Evolutionary conservation across 2,797 vertebrate genomes (phyloP).

Genomic region (Emydoidea blandingii): DNA sequence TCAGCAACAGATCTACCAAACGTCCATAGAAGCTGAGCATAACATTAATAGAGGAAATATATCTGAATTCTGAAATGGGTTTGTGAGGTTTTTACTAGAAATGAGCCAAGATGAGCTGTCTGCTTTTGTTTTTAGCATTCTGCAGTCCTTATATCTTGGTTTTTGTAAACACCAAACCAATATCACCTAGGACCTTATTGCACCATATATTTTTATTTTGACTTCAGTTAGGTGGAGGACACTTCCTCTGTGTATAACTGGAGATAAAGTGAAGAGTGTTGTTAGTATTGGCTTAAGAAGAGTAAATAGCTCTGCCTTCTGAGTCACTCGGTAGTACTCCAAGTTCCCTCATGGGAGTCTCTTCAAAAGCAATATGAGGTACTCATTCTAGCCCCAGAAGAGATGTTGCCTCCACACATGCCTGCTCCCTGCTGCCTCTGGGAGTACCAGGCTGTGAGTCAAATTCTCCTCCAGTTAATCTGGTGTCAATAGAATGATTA

Average conservation of each 20-base stretch:
- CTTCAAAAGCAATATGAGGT: background rate
- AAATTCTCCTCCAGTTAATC: background rate
- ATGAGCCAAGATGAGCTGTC: background rate
- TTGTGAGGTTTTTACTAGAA: background rate
- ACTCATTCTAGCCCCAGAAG: background rate
- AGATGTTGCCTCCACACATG: background rate
- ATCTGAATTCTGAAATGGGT: background rate
- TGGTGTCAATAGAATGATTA: background rate
- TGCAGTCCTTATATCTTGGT: background rate
- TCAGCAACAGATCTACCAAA: background rate
- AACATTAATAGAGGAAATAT: rapidly evolving
- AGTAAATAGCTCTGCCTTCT: background rate
- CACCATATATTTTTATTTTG: rapidly evolving
- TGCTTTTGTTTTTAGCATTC: background rate
- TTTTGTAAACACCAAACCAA: background rate
- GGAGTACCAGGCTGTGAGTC: background rate
- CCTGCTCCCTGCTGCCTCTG: rapidly evolving
- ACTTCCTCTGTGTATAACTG: background rate
- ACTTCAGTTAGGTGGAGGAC: background rate
- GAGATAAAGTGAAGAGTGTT: background rate
- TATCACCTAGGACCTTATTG: background rate
- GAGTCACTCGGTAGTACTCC: background rate
- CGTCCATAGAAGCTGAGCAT: background rate
- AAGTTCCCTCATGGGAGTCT: background rate
- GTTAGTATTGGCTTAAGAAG: background rate